Percentiles rank a stretch among this genome's conserved stretches.
Conservation (phyloP, 2,888 invertebrate species). For the Patella pellucida region DNA sequence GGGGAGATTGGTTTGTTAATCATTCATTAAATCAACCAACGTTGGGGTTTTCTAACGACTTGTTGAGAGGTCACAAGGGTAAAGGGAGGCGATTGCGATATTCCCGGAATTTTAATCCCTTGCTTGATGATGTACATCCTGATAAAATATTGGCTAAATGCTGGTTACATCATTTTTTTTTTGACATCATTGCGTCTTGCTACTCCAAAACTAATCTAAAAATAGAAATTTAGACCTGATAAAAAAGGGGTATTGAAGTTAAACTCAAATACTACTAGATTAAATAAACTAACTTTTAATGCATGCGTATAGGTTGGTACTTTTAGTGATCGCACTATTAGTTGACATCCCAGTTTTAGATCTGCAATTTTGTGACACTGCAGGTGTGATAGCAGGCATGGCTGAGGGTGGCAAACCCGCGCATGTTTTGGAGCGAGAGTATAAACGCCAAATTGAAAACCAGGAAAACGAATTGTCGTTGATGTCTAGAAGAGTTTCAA, state of each 20-base stretch:
- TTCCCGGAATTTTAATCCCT: not conserved
- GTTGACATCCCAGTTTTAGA: too few species aligned
- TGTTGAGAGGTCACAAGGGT: not conserved
- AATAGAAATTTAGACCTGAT: too few species aligned
- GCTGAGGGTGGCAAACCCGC: too few species aligned
- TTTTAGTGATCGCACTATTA: too few species aligned
- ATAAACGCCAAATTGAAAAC: not conserved
- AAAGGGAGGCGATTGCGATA: not conserved
- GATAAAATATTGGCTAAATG: not conserved
- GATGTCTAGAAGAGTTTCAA: not conserved
- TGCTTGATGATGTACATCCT: not conserved
- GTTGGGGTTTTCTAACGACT: constrained; percentile 1
- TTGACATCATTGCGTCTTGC: not conserved
- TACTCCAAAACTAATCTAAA: not conserved
- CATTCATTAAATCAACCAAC: not conserved
- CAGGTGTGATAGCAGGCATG: too few species aligned
- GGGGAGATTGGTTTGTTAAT: not conserved
- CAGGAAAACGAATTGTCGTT: constrained; percentile 1
- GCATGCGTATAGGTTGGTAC: too few species aligned
- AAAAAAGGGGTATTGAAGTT: too few species aligned
- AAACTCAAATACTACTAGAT: too few species aligned
- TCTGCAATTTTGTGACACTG: too few species aligned
- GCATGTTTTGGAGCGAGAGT: too few species aligned
- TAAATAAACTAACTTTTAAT: too few species aligned
- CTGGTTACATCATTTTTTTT: not conserved